These are phyloP conservation scores for Branchellion lobata DNA, from an alignment of 2,888 invertebrate species.

Conservation along the genomic window DNA sequence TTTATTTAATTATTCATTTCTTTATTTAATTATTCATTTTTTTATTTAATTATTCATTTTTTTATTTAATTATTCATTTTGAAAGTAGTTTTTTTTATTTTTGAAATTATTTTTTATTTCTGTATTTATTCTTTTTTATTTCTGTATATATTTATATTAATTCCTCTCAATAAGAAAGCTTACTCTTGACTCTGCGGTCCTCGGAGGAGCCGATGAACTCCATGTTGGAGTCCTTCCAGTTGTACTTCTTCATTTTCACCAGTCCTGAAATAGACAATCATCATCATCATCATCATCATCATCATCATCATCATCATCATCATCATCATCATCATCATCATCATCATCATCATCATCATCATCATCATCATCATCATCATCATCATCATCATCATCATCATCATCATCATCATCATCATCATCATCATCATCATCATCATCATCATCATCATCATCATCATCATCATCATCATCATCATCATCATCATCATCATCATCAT, in stretches of 20 bases:
- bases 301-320: not conserved
- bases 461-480: not conserved
- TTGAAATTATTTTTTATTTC: too few species aligned
- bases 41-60: too few species aligned
- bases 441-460: not conserved
- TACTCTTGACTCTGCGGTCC: conserved; percentile 60
- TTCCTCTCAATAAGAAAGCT: not conserved
- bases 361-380: not conserved
- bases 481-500: conserved; percentile 11
- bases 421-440: not conserved
- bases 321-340: not conserved
- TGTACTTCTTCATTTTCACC: conserved; percentile 60
- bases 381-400: not conserved
- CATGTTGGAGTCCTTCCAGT: conserved; percentile 62
- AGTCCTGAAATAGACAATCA: conserved; percentile 41
- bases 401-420: not conserved
- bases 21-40: too few species aligned
- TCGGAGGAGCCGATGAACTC: conserved; percentile 60
- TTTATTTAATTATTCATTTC: too few species aligned
- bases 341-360: not conserved
- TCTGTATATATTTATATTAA: too few species aligned
- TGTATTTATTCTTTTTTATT: too few species aligned
- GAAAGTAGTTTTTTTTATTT: too few species aligned
- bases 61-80: too few species aligned
- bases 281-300: not conserved